A percentile compares a stretch with the other conserved stretches of the same genome.
phyloP scores from a whole-genome alignment of 2,888 invertebrate species.

The Andrena haemorrhoa region DNA sequence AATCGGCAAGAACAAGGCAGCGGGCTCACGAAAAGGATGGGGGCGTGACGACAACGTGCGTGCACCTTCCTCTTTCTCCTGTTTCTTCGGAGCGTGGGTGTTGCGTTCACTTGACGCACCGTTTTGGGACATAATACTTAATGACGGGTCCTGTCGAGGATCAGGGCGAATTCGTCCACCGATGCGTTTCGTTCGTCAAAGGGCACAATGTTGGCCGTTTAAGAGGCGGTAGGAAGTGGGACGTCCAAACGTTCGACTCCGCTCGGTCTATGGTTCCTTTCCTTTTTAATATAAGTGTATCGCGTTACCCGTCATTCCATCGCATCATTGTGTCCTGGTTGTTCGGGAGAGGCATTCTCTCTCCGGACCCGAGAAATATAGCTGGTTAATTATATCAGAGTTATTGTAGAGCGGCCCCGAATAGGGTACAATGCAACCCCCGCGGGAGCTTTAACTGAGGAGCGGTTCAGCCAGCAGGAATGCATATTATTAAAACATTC shows the following conservation, averaged over 20 bases:
- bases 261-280: constrained; percentile 8
- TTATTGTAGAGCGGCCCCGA: constrained; percentile 40
- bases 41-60: constrained; percentile 81
- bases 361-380: constrained; percentile 38
- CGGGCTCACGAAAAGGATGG: constrained; percentile 72
- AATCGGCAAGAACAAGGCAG: constrained; percentile 54
- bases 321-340: constrained; percentile 47
- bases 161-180: constrained; percentile 68
- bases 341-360: constrained; percentile 37
- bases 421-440: constrained; percentile 40
- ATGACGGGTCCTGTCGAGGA: constrained; percentile 78
- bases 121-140: constrained; percentile 80
- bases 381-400: constrained; percentile 55
- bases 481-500: constrained; percentile 81
- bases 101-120: constrained; percentile 65
- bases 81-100: constrained; percentile 62
- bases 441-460: constrained; percentile 66
- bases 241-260: constrained; percentile 44
- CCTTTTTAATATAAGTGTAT: constrained; percentile 47
- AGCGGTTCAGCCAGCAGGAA: constrained; percentile 72
- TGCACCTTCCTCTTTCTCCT: constrained; percentile 69
- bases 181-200: constrained; percentile 46
- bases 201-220: constrained; percentile 50
- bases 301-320: constrained; percentile 47
- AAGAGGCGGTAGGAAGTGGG: constrained; percentile 51